These are phyloP conservation scores for Amphiprion ocellaris DNA, from an alignment of 2,113 vertebrate species.

Conservation along the genomic window DNA sequence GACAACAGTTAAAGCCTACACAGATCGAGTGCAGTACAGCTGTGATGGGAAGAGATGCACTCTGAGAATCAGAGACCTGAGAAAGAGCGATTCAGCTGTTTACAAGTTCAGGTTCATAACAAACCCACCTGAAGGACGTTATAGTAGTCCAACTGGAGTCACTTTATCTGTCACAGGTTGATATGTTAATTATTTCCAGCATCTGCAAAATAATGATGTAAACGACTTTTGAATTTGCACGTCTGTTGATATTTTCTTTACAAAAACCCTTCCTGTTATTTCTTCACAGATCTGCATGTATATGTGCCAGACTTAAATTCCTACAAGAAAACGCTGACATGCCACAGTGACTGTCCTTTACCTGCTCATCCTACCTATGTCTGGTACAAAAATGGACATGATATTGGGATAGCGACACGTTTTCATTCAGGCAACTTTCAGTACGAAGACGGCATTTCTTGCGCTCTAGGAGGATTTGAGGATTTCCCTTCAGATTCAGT, in stretches of 20 bases:
- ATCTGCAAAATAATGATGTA: too few relatives aligned
- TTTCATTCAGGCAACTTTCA: rapidly evolving
- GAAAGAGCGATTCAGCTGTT: constrained; percentile 23
- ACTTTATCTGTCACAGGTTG: constrained; percentile 37
- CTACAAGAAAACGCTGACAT: not conserved
- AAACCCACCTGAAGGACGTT: not conserved
- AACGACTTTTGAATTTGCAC: not conserved
- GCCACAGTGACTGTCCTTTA: not conserved
- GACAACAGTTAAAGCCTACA: not conserved
- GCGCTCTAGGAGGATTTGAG: too few relatives aligned
- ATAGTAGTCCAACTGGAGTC: constrained; percentile 4
- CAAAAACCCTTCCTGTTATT: too few relatives aligned
- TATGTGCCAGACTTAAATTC: too few relatives aligned
- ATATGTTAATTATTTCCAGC: too few relatives aligned
- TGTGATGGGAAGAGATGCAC: rapidly evolving
- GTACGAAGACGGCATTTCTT: not conserved
- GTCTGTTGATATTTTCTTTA: too few relatives aligned
- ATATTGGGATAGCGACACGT: rapidly evolving
- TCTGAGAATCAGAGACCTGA: constrained; percentile 39
- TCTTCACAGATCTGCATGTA: too few relatives aligned
- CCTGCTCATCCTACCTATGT: not conserved
- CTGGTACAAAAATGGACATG: constrained; percentile 25
- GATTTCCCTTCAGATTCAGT: too few relatives aligned
- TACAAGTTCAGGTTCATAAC: constrained; percentile 44
- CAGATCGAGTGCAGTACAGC: not conserved